These are phyloP conservation scores for Xestia ashworthii DNA, from an alignment of 2,888 invertebrate species.

Conservation along the genomic window DNA sequence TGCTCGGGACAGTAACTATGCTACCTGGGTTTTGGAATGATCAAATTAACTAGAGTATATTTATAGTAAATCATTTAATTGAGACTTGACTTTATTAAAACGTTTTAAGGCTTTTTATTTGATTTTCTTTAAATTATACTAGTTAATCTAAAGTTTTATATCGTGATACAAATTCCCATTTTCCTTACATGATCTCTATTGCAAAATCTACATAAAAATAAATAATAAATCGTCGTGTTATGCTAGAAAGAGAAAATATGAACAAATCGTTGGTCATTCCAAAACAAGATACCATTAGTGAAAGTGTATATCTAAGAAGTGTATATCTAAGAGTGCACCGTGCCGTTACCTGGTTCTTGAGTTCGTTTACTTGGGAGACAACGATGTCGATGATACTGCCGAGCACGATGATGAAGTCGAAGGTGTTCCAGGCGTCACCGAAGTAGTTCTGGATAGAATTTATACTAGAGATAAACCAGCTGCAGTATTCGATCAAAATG, in stretches of 20 bases:
- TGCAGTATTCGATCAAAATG: not conserved
- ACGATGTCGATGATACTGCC: slow-evolving; percentile 99
- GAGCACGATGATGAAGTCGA: slow-evolving; percentile 98
- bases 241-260: not conserved
- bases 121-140: not conserved
- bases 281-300: slow-evolving; percentile 65
- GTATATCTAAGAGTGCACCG: slow-evolving; percentile 56
- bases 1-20: slow-evolving; percentile 87
- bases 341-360: slow-evolving; percentile 90
- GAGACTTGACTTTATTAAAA: not conserved
- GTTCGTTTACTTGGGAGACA: slow-evolving; percentile 98
- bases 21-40: slow-evolving; percentile 72
- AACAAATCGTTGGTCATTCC: slow-evolving; percentile 58
- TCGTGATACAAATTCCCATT: not conserved
- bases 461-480: not conserved
- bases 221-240: not conserved
- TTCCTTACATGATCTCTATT: not conserved
- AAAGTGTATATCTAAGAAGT: slow-evolving; percentile 62
- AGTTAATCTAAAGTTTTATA: not conserved
- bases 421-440: slow-evolving; percentile 99
- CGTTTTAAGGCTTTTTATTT: not conserved
- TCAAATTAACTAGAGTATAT: slow-evolving; percentile 18
- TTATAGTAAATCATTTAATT: slow-evolving; percentile 1
- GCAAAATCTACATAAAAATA: not conserved
- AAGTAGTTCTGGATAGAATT: slow-evolving; percentile 95